phyloP scores from a whole-genome alignment of 2,888 invertebrate genomes.

The Mythimna ferrago region DNA sequence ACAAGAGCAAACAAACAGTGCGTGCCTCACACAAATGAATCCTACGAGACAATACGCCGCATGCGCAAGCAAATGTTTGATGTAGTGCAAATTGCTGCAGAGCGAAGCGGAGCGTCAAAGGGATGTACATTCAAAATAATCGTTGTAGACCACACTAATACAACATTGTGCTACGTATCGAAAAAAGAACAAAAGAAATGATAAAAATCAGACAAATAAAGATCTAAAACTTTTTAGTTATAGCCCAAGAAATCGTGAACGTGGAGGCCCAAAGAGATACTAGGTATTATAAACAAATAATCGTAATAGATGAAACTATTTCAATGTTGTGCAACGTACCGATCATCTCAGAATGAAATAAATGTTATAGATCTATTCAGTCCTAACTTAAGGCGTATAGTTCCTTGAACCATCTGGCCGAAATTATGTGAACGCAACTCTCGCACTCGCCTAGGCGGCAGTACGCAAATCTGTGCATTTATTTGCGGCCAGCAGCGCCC shows the following conservation, averaged over 20 bases:
- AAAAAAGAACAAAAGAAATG: neutral
- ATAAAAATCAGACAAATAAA: neutral
- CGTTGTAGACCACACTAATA: slow-evolving; percentile 1
- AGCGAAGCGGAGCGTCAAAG: slow-evolving; percentile 12
- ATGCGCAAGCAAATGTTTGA: slow-evolving; percentile 29
- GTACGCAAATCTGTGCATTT: too few relatives aligned
- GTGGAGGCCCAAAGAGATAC: neutral
- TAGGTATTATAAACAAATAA: neutral
- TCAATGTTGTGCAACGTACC: neutral
- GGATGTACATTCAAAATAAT: slow-evolving; percentile 10
- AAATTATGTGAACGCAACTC: too few relatives aligned
- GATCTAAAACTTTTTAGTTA: neutral
- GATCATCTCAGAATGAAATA: neutral
- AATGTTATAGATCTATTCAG: neutral
- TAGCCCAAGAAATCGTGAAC: neutral
- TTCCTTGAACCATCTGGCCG: too few relatives aligned
- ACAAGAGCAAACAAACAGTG: slow-evolving; percentile 28
- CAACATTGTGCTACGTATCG: neutral
- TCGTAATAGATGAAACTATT: neutral
- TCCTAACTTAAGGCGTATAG: too few relatives aligned
- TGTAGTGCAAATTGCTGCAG: slow-evolving; percentile 42
- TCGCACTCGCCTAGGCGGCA: too few relatives aligned
- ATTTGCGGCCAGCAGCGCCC: too few relatives aligned
- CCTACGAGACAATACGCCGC: slow-evolving; percentile 26
- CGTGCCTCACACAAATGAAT: slow-evolving; percentile 44